phyloP scores from a whole-genome alignment of 2,888 invertebrate genomes.

The Dynastes maya region DNA sequence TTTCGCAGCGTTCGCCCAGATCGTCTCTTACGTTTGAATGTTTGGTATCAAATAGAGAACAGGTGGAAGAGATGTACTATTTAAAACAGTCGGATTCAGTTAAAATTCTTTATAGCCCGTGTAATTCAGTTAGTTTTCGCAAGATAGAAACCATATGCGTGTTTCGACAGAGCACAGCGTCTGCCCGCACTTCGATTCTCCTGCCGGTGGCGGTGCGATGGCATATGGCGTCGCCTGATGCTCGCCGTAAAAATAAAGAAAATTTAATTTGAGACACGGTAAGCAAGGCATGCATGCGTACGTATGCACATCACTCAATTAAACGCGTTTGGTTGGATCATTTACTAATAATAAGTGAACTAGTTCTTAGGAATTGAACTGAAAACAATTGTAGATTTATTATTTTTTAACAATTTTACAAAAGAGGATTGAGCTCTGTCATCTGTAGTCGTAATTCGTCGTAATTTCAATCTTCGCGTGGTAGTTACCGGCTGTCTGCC shows the following conservation, averaged over 20 bases:
- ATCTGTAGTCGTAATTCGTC: too few species aligned
- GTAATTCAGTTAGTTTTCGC: conserved; percentile 57
- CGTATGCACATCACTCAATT: conserved; percentile 14
- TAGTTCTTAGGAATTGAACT: neutral
- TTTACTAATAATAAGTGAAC: conserved; percentile 2
- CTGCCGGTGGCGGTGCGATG: conserved; percentile 21
- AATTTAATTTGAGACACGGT: conserved; percentile 37
- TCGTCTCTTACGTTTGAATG: neutral
- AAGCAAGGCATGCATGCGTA: conserved; percentile 7
- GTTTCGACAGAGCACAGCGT: conserved; percentile 11
- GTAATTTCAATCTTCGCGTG: too few species aligned
- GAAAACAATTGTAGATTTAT: neutral
- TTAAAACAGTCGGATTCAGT: conserved; percentile 65
- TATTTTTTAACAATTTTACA: too few species aligned
- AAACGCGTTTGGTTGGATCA: conserved; percentile 8
- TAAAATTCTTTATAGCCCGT: conserved; percentile 65
- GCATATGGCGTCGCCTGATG: conserved; percentile 22
- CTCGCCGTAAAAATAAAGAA: conserved; percentile 42
- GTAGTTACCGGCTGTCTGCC: too few species aligned
- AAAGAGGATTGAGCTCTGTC: too few species aligned
- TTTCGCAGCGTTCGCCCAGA: neutral
- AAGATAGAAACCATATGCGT: conserved; percentile 53
- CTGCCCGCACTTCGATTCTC: neutral
- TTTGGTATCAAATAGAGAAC: conserved; percentile 13
- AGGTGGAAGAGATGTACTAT: conserved; percentile 65